Evolutionary conservation across 2,797 vertebrate species (phyloP), one percentile per base, ranked within the genome.

Genomic region (Xyrichtys novacula): DNA sequence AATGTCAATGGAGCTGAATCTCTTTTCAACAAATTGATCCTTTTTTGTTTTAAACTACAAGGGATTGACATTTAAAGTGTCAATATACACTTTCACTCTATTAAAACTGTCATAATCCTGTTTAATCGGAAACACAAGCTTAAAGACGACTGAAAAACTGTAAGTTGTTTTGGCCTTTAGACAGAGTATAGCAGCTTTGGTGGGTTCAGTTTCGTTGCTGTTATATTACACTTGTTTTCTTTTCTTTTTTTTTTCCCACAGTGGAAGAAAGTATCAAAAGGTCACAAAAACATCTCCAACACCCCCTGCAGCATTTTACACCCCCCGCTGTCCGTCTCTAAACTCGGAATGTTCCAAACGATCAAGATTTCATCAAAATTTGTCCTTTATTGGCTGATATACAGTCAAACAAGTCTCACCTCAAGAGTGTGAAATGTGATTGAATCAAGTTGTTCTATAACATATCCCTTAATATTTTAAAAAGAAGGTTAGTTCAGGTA

Each of bases 221-320:
- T 46, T 31, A 12, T 40, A 49, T 50, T 15, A 7, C 34, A 46
- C 43, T 16, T 11, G 32, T 34, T 34, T 4, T 34, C 2, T 34
- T 34, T 34, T 34, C 14, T 34, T 32, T 32, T 20, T 31, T 54
- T 47, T 74, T 75, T 72, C 50, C 50, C 26, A 31, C 17, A 15
- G 26, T 31, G 19, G 23, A 32, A 40, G 32, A 50, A 54, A 28
- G 7, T 43, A 63, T 56, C 22, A 56, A 79, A 77, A 77, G 66
- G 74, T 78, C 75, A 65, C 0, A n/a, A 16, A 54, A 58, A 55
- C 46, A 40, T 67, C 48, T 65, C 39, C 32, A 25, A 54, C 60
- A 19, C 28, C 38, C 40, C 52, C 56, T 55, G 26, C 52, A 55
- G 80, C 75, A 16, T 20, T 53, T 7, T 8, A 26, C n/a, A 44